These are phyloP conservation scores for Sphaerophoria taeniata DNA, from an alignment of 2,888 invertebrate genomes.

Conservation along the genomic window DNA sequence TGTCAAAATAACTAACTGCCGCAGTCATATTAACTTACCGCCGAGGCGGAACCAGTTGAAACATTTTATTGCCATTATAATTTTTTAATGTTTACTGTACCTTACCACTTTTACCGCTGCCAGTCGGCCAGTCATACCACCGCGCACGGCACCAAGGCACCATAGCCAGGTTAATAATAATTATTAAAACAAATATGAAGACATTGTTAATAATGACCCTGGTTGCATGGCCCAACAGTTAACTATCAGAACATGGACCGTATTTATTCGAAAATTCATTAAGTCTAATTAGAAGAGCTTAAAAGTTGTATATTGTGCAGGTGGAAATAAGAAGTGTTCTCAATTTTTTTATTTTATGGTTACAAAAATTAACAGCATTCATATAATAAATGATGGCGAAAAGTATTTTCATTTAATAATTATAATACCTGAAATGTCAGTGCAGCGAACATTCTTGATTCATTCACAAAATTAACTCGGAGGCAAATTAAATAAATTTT, in stretches of 20 bases:
- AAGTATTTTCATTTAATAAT: conserved; percentile 35
- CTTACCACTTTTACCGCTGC: conserved; percentile 43
- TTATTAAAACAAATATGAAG: conserved; percentile 57
- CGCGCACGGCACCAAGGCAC: no score
- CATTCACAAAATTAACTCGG: no score
- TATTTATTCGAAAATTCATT: conserved; percentile 61
- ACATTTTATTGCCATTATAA: conserved; percentile 59
- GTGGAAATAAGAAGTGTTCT: conserved; percentile 51
- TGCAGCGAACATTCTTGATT: background rate
- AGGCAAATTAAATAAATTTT: no score
- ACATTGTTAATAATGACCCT: conserved; percentile 28
- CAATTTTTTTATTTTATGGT: conserved; percentile 58
- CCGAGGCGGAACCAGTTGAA: conserved; percentile 59
- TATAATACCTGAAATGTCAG: conserved; percentile 4
- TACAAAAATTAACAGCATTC: conserved; percentile 44
- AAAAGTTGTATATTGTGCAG: conserved; percentile 61
- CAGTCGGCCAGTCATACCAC: no score
- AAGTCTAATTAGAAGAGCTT: conserved; percentile 61
- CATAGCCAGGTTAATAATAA: conserved; percentile 53
- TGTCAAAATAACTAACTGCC: conserved; percentile 63
- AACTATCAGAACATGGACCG: background rate
- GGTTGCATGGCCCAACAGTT: background rate
- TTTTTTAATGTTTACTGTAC: conserved; percentile 58
- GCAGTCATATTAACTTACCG: conserved; percentile 65
- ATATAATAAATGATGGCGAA: conserved; percentile 17